Conservation (phyloP, 53 echinoderm and acorn worm species). For the Paracentrotus lividus region DNA sequence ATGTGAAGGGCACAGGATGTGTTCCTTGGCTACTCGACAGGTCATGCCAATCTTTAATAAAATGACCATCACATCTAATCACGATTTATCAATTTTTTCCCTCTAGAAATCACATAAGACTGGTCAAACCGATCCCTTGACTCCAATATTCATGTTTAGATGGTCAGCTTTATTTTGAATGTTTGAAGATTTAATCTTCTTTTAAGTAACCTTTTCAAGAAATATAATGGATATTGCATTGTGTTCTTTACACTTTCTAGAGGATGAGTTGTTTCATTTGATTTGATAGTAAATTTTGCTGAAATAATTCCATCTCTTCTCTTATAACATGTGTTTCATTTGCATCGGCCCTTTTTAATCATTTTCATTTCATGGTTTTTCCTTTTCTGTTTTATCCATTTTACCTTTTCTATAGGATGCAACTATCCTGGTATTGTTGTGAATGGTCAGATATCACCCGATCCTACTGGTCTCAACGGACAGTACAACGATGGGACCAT, state of each 20-base stretch:
- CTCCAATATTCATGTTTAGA: background rate
- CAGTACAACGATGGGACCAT: conserved; percentile 47
- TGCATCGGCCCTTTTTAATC: background rate
- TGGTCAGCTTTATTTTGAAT: background rate
- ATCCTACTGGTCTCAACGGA: background rate
- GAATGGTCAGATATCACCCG: conserved; percentile 10
- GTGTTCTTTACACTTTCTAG: no score
- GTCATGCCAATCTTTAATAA: background rate
- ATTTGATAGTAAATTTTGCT: no score
- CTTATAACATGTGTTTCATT: background rate
- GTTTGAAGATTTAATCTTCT: no score
- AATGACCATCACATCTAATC: background rate
- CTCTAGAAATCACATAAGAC: background rate
- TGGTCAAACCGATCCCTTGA: background rate
- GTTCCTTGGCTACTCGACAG: background rate
- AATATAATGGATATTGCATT: background rate
- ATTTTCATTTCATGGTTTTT: background rate
- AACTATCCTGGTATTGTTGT: conserved; percentile 27
- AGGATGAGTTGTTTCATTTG: no score
- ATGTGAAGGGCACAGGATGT: background rate
- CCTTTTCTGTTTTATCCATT: background rate
- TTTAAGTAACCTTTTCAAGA: no score
- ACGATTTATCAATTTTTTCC: background rate
- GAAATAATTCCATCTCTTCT: background rate
- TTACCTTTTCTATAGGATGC: conserved; percentile 8